phyloP scores from a whole-genome alignment of 2,888 invertebrate genomes.

The Pollenia angustigena region DNA sequence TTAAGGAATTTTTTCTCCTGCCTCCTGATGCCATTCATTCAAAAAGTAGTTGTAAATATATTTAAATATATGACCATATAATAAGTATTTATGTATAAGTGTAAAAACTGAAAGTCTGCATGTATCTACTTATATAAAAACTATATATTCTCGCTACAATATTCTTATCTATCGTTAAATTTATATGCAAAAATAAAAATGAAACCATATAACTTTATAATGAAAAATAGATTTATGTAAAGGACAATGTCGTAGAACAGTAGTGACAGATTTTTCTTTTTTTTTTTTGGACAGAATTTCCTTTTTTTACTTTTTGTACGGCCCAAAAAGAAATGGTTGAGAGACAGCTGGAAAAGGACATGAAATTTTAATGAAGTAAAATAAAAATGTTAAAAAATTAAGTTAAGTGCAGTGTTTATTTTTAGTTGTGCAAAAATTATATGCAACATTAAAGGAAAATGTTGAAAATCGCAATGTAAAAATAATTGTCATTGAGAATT shows the following conservation, averaged over 20 bases:
- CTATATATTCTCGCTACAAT: neutral
- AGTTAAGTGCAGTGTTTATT: conserved; percentile 19
- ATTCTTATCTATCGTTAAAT: conserved; percentile 37
- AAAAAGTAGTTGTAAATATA: conserved; percentile 15
- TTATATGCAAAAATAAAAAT: conserved; percentile 25
- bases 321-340: conserved; percentile 7
- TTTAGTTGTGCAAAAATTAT: neutral
- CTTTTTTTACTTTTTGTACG: conserved; percentile 9
- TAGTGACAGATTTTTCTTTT: conserved; percentile 46
- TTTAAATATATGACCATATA: conserved; percentile 8
- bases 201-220: conserved; percentile 42
- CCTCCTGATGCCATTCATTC: neutral
- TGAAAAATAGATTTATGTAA: conserved; percentile 51
- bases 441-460: neutral
- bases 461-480: neutral
- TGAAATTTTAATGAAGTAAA: conserved; percentile 31
- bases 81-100: conserved; percentile 8
- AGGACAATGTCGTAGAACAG: conserved; percentile 48
- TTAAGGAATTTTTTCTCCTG: neutral
- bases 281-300: neutral
- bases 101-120: neutral
- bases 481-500: conserved; percentile 38
- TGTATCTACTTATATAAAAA: neutral
- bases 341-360: conserved; percentile 26
- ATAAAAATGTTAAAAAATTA: conserved; percentile 43